These are phyloP conservation scores for Drosophila hydei DNA, from an alignment of 1,140 invertebrate genomes.

Conservation along the genomic window DNA sequence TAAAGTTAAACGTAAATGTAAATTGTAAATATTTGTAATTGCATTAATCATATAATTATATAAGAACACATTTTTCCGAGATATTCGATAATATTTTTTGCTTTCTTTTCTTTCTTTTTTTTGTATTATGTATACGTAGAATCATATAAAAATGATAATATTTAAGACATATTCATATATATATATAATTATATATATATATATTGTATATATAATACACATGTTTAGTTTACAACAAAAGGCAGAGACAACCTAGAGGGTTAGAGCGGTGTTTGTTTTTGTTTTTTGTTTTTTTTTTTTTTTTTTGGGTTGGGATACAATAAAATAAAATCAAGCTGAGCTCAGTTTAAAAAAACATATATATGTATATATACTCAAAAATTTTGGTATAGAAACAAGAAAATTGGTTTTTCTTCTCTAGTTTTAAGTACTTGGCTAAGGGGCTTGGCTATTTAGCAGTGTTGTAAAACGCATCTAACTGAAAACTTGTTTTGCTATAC, in stretches of 20 bases:
- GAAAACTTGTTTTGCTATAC: slow-evolving; percentile 23
- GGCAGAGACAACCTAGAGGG: slow-evolving; percentile 78
- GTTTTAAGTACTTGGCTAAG: slow-evolving; percentile 67
- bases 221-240: slow-evolving; percentile 78
- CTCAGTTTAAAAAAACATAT: slow-evolving; percentile 22
- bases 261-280: slow-evolving; percentile 32
- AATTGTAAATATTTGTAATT: slow-evolving; percentile 76
- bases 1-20: slow-evolving; percentile 60
- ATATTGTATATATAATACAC: slow-evolving; percentile 76
- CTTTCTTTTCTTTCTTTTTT: slow-evolving; percentile 36
- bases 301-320: slow-evolving; percentile 9
- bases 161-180: slow-evolving; percentile 46
- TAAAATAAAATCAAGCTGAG: slow-evolving; percentile 39
- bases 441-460: slow-evolving; percentile 32
- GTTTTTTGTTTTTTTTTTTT: background rate
- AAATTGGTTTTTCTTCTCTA: slow-evolving; percentile 35
- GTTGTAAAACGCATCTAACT: slow-evolving; percentile 31
- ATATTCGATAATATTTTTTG: slow-evolving; percentile 77
- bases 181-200: slow-evolving; percentile 60
- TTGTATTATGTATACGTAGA: slow-evolving; percentile 35
- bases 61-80: slow-evolving; percentile 81
- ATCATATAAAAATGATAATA: slow-evolving; percentile 57
- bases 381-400: slow-evolving; percentile 31
- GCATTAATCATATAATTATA: slow-evolving; percentile 77
- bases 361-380: background rate